Evolutionary conservation across 2,113 vertebrate species (phyloP), one percentile per base, ranked within the genome.

Genomic region (Scophthalmus maximus): DNA sequence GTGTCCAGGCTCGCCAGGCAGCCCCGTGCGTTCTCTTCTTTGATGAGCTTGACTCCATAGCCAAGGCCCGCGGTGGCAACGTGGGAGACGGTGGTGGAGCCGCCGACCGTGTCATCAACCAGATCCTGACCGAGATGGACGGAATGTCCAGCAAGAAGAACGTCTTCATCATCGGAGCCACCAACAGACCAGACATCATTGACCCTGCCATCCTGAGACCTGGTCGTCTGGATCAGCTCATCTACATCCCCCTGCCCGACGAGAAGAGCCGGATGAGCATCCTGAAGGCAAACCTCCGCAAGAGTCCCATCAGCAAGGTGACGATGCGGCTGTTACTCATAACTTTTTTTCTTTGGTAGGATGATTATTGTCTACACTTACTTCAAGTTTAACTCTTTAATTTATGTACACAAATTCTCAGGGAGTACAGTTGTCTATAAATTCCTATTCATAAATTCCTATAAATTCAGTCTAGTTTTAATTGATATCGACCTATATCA

Each of bases 111-210:
- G 97, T 99, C 82, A 99, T 99, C 90, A 99, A 99, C 94, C 98
- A 99, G 93, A 99, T 99, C 76, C 92, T 99, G 78, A 99, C 97
- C 0, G 98, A 99, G 92, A 99, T 99, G 98, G 98, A 99, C 0
- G 98, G 98, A 57, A 99, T 99, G 98, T 98, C 97, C 75, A 98
- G 97, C 92, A 99, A 99, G 93, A 99, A 99, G 65, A 99, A 99
- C 0, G 98, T 99, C 73, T 99, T 99, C 92, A 99, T 99, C 89
- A 99, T 99, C 0, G 97, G 98, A 34, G 97, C 98, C 87, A 99
- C 98, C 83, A 99, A 99, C 92, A 92, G 98, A 78, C 97, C 98
- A 18, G 98, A 99, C 92, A 99, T 99, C 88, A 99, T 99, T 12
- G 98, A 99, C 87, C 97, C 98, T 3, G 98, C 98, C 79, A 99